These are phyloP conservation scores for Acleris holmiana DNA, from an alignment of 2,888 invertebrate genomes.

Conservation along the genomic window DNA sequence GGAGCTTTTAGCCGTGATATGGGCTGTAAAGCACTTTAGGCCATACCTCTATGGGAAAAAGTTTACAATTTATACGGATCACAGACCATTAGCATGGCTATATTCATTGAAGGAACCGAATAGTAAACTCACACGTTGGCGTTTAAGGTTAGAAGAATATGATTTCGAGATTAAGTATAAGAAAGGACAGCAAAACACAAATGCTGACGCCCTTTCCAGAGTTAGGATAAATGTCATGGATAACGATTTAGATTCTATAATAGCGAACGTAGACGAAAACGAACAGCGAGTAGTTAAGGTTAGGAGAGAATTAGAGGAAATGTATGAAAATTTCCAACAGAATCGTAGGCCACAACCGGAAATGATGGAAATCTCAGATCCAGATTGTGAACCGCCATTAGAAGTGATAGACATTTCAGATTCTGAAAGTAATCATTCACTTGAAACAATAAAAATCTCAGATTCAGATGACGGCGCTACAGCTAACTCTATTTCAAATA, in stretches of 20 bases:
- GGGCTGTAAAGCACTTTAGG: conserved; percentile 33
- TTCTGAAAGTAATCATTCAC: too few species aligned
- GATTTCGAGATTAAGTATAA: conserved; percentile 40
- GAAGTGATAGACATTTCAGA: too few species aligned
- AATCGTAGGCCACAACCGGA: background rate
- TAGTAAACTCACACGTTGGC: conserved; percentile 43
- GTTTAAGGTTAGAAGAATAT: conserved; percentile 43
- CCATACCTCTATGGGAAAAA: conserved; percentile 39
- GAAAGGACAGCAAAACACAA: conserved; percentile 39
- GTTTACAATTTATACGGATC: conserved; percentile 41
- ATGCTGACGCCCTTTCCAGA: conserved; percentile 42
- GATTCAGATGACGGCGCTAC: conserved; percentile 21
- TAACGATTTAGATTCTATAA: conserved; percentile 30
- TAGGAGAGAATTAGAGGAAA: background rate
- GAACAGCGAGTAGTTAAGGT: background rate
- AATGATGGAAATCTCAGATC: conserved; percentile 5
- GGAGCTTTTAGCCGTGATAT: conserved; percentile 35
- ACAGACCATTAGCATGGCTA: conserved; percentile 40
- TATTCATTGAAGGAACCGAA: conserved; percentile 40
- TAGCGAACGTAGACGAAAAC: conserved; percentile 23
- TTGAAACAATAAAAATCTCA: too few species aligned
- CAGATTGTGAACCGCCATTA: too few species aligned
- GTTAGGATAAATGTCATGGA: conserved; percentile 31
- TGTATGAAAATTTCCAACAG: background rate
- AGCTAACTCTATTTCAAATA: conserved; percentile 28